These are phyloP conservation scores for Axea sp. DNA, from an alignment of 2,888 invertebrate genomes.

Conservation along the genomic window DNA sequence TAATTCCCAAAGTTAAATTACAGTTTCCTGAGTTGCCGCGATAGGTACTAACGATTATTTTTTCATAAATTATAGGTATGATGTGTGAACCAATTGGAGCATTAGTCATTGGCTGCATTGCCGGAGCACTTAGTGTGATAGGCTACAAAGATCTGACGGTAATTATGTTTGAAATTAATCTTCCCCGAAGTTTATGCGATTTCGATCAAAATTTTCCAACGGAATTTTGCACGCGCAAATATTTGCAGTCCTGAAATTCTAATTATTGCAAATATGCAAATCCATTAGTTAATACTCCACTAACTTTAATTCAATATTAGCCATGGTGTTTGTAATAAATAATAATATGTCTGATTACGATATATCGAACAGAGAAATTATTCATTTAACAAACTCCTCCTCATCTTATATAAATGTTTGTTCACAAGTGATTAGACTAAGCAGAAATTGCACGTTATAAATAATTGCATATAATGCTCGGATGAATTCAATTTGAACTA, in stretches of 20 bases:
- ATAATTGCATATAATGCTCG: no score
- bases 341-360: no score
- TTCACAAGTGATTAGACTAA: no score
- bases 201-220: slow-evolving; percentile 13
- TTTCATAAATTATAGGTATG: slow-evolving; percentile 78
- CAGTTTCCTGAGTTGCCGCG: not conserved
- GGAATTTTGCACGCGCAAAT: not conserved
- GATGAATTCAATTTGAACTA: no score
- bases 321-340: not conserved
- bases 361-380: no score
- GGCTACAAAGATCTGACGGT: slow-evolving; percentile 90
- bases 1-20: no score
- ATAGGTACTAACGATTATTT: slow-evolving; percentile 2
- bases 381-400: no score
- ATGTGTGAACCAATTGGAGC: slow-evolving; percentile 92
- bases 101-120: slow-evolving; percentile 87
- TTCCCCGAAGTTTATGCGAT: not conserved
- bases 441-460: no score
- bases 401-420: no score
- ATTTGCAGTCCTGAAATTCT: not conserved
- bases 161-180: slow-evolving; percentile 72
- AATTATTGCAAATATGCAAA: slow-evolving; percentile 1
- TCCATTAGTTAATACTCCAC: not conserved
- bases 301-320: slow-evolving; percentile 1
- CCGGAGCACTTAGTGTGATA: slow-evolving; percentile 88